Conservation (phyloP, 2,113 vertebrate species). For the Thermophis baileyi region DNA sequence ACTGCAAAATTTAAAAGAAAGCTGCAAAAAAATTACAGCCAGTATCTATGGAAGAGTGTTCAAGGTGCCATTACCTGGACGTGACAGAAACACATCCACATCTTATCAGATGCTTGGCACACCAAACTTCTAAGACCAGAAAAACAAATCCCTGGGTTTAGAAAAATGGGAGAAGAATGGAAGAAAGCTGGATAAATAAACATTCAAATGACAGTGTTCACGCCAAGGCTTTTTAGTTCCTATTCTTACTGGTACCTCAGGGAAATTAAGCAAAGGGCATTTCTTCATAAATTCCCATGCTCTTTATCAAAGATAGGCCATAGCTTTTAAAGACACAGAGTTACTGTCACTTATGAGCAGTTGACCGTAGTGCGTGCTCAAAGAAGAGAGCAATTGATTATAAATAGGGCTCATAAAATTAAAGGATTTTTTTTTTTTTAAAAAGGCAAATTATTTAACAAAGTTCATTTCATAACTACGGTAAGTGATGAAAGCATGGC, state of each 20-base stretch:
- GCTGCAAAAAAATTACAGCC: not conserved
- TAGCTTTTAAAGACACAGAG: not conserved
- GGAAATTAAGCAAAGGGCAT: not conserved
- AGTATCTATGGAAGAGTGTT: not conserved
- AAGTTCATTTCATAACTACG: not conserved
- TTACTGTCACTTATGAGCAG: not conserved
- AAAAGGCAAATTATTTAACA: not conserved
- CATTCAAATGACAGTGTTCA: not conserved
- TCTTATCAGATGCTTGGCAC: not conserved
- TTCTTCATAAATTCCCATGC: not conserved
- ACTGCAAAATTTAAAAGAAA: not conserved
- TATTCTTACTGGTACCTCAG: not conserved
- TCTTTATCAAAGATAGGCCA: not conserved
- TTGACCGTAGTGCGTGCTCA: not conserved
- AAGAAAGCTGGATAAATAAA: not conserved
- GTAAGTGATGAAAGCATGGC: not conserved
- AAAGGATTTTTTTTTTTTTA: not conserved
- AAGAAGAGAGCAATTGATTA: not conserved
- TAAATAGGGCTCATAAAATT: not conserved
- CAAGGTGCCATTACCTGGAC: not conserved
- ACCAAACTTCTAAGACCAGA: not conserved
- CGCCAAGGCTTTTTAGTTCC: not conserved
- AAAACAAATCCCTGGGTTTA: not conserved
- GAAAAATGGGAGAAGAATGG: not conserved
- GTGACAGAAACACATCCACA: not conserved